Base-by-base conservation (phyloP, 2,888 invertebrate genomes). In the Megastigmus dorsalis region DNA sequence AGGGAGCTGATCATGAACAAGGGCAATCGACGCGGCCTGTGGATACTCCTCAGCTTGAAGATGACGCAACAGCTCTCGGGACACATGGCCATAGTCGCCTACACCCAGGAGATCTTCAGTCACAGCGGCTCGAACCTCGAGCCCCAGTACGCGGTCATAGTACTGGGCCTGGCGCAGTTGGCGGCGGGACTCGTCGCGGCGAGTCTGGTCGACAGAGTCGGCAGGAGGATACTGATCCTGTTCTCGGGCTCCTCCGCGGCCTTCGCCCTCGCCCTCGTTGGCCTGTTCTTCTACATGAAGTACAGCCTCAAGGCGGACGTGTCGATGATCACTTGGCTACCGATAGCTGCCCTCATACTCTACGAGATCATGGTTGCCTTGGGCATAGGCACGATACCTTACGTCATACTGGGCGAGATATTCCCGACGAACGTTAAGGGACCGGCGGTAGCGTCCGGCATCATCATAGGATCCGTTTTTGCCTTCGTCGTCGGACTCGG, bases 341-440 rank as follows among this genome's bases (percentile, higher is more conserved):
- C 92, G 75, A 88, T 92, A 68, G 87, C 89, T 78, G 90, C 91
- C 80, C 89, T 92, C 82, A 90, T 91, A 33, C 88, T 90, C 77
- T 92, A 91, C 88, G 91, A 92, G 87, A 90, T 91, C 79, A 90
- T 91, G 41, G 92, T 92, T 73, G 91, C 91, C 2, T 89, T 92
- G 82, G 92, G 92, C 15, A 89, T 92, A 83, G 92, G 92, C 0
- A 92, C 92, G 2, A 89, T 92, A 79, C 92, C 92, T 30, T 92
- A 92, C 82, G 90, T 92, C 45, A 90, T 92, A 60, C 90, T 92
- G 48, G 91, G 91, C 2, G 92, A 93, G 86, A 89, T 93, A 82
- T 92, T 93, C 84, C 91, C 93, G 48, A 88, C 91, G 2, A 89
- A 91, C 79, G 92, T 91, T 23, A 91, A 93, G 81, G 92, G 93